A percentile compares a stretch with the other conserved stretches of the same genome.
phyloP scores from a whole-genome alignment of 2,888 invertebrate genomes.

The Cordylochernes scorpioides region DNA sequence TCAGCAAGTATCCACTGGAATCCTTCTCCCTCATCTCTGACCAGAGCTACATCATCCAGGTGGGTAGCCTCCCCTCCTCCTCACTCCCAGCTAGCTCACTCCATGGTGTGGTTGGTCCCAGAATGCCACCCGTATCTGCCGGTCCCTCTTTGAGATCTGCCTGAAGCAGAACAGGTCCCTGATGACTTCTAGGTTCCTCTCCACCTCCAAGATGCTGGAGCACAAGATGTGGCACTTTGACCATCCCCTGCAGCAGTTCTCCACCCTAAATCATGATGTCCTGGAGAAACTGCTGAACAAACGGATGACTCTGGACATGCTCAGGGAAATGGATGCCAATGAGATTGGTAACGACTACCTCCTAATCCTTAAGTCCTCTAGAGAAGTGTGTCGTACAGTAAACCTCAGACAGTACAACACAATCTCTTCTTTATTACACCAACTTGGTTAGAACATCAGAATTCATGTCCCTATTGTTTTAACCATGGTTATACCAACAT shows the following conservation, averaged over 20 bases:
- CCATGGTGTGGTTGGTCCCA: conserved; percentile 20
- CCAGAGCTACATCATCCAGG: conserved; percentile 62
- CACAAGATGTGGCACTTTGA: conserved; percentile 64
- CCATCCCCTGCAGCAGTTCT: conserved; percentile 60
- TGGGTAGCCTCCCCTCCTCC: conserved; percentile 36
- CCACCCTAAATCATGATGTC: conserved; percentile 33
- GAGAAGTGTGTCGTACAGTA: too few relatives aligned
- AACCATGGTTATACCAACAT: too few relatives aligned
- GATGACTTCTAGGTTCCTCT: conserved; percentile 55
- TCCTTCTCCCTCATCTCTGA: conserved; percentile 67
- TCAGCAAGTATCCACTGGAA: conserved; percentile 51
- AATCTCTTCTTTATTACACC: too few relatives aligned
- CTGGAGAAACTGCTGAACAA: conserved; percentile 43
- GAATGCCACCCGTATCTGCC: conserved; percentile 66
- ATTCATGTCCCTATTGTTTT: too few relatives aligned
- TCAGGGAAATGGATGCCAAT: conserved; percentile 58
- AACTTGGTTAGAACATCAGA: too few relatives aligned
- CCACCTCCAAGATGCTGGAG: conserved; percentile 75
- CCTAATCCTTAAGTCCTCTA: too few relatives aligned
- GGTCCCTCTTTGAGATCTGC: conserved; percentile 80
- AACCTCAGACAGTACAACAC: too few relatives aligned
- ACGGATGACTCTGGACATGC: conserved; percentile 41
- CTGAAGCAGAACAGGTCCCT: conserved; percentile 65
- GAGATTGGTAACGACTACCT: conserved; percentile 90
- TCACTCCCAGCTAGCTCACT: neutral